phyloP scores from a whole-genome alignment of 2,113 vertebrate species.

The Coreoperca whiteheadi region DNA sequence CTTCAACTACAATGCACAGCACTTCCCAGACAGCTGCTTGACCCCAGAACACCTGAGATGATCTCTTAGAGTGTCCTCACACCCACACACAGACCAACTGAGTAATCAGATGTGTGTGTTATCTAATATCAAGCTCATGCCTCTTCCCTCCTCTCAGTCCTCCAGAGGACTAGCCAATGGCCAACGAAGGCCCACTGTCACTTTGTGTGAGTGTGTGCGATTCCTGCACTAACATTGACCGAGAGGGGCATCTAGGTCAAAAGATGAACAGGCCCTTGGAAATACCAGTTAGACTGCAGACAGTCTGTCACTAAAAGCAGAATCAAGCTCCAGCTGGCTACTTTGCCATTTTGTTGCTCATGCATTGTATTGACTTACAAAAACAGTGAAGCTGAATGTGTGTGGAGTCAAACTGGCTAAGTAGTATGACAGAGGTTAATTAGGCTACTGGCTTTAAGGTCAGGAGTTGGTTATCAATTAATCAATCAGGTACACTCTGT shows the following conservation, averaged over 20 bases:
- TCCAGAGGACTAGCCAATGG: conserved; percentile 15
- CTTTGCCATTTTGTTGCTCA: background rate
- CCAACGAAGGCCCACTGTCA: conserved; percentile 20
- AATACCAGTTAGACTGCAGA: background rate
- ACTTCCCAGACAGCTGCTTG: conserved; percentile 30
- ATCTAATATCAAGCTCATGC: conserved; percentile 30
- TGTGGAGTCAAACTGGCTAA: background rate
- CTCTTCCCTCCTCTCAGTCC: conserved; percentile 13
- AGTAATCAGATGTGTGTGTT: conserved; percentile 49
- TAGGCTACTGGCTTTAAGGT: background rate
- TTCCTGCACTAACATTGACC: conserved; percentile 16
- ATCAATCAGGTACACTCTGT: background rate
- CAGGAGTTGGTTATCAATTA: conserved; percentile 5
- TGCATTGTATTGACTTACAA: background rate
- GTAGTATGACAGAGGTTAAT: background rate
- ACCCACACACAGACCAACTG: conserved; percentile 32
- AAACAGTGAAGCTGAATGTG: background rate
- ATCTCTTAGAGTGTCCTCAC: conserved; percentile 27
- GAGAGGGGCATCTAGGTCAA: conserved; percentile 7
- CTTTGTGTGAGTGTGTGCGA: conserved; percentile 8
- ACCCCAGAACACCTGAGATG: conserved; percentile 44
- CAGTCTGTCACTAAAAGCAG: conserved; percentile 5
- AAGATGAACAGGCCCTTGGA: conserved; percentile 10
- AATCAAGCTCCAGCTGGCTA: background rate
- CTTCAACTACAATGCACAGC: conserved; percentile 10